Conservation (phyloP, 2,797 vertebrate species). For the Pseudotriccus pelzelni region DNA sequence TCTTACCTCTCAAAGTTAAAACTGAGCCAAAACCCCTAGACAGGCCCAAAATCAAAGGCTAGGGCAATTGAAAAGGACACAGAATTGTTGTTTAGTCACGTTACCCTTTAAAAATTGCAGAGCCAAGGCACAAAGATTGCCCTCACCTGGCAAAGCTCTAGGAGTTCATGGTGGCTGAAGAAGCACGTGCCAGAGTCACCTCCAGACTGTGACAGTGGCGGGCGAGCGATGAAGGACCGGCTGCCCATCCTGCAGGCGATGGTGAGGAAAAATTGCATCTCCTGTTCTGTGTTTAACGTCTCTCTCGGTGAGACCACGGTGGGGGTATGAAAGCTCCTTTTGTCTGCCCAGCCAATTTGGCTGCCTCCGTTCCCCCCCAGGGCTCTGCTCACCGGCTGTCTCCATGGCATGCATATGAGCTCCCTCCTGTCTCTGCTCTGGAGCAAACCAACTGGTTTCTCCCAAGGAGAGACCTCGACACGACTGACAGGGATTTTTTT, state of each 20-base stretch:
- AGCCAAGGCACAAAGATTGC: not conserved
- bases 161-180: not conserved
- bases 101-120: not conserved
- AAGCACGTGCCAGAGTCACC: not conserved
- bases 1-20: not conserved
- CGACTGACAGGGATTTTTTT: not conserved
- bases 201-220: not conserved
- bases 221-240: not conserved
- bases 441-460: slow-evolving; percentile 63
- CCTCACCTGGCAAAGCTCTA: not conserved
- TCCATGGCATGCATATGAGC: slow-evolving; percentile 50
- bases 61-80: not conserved
- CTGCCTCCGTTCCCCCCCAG: not conserved
- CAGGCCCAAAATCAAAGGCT: not conserved
- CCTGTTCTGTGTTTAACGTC: not conserved
- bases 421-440: slow-evolving; percentile 35
- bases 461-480: not conserved
- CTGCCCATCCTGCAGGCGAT: not conserved
- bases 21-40: not conserved
- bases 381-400: slow-evolving; percentile 53
- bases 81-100: not conserved
- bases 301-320: not conserved
- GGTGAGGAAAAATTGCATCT: not conserved
- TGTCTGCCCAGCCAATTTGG: slow-evolving; percentile 15
- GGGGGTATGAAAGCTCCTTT: not conserved